Evolutionary conservation across 2,113 vertebrate genomes (phyloP), one percentile per base, ranked within the genome.

Genomic region (Mormyrus iriodes): DNA sequence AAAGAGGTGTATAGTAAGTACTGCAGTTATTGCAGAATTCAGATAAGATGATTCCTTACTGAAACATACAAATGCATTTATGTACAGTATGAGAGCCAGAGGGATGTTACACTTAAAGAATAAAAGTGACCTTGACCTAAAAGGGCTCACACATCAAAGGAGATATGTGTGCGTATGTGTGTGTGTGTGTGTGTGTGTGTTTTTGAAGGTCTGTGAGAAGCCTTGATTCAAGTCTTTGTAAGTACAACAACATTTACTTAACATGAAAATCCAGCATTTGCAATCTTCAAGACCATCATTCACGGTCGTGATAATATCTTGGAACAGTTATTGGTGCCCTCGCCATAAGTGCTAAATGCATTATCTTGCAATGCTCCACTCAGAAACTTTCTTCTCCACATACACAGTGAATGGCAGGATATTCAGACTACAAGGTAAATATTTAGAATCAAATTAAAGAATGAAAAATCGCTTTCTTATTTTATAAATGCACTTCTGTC

Each of bases 61-160:
- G 49, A 24, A 42, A 24, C 12, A 76, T 35, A 69, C 17, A 86
- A 55, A 53, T 21, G n/a, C 3, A 55, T 55, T n/a, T 53, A 53
- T 31, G 55, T 35, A 86, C 12, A 19, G n/a, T 89, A 61, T 31
- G 19, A 17, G n/a, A 85, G 35, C 44, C 21, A 24, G 44, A 84
- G 44, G 42, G 44, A 44, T 65, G 52, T 89, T 58, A 44, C 46
- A n/a, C 85, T 84, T 85, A 84, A 46, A n/a, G 19, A n/a, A 48
- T 84, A 79, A 49, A 83, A 89, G 76, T 58, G 21, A 89, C 88
- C 79, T 89, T 58, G 15, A 89, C 21, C 49, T 61, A 69, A 79
- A 52, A 39, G 48, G 69, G 69, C 69, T 82, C 42, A 48, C 39
- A 76, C 52, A 89, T 15, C 19, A n/a, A n/a, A n/a, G n/a, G n/a